Base-by-base conservation (phyloP, 2,797 vertebrate species). In the Liparis tanakae region DNA sequence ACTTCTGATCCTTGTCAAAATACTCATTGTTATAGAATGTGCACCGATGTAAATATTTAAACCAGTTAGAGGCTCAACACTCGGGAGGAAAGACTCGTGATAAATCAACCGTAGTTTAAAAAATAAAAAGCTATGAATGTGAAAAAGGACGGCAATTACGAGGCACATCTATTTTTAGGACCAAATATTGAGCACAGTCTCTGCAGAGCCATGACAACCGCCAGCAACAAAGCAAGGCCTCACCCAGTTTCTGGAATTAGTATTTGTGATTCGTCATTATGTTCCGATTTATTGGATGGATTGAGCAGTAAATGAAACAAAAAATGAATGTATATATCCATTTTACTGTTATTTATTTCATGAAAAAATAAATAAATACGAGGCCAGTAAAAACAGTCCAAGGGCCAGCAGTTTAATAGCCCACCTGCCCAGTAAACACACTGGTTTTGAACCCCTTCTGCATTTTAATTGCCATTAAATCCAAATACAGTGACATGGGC, bases 381-480 rank as follows among this genome's bases (percentile, higher is more conserved):
- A 72, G 22, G 48, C 50, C 43, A 66, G 51, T 43, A 54, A 67
- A 75, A 70, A 53, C 4, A 41, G 41, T 71, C 18, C 33, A 25
- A 9, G 33, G 43, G 17, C 18, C 44, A 33, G 50, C 22, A 46
- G 33, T 51, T 83, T 74, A 55, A 84, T 70, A 48, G 54, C 25
- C 64, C 62, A 44, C 46, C 58, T 84, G 76, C 46, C 54, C 20
- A 65, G 61, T 67, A 48, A 67, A 62, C 8, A 69, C 64, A 78
- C 17, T 53, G 14, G 68, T 18, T 41, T 36, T 48, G 6, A 61
- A 54, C 48, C 18, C 39, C 36, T 37, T 72, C 25, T 51, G 39
- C 41, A 46, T 74, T 70, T 83, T 43, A 69, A 54, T n/a, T 37
- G 44, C 51, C 18, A 58, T 65, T 78, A 60, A 67, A 81, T 62